Conservation (phyloP, 2,113 vertebrate genomes). For the Bubalus kerabau region DNA sequence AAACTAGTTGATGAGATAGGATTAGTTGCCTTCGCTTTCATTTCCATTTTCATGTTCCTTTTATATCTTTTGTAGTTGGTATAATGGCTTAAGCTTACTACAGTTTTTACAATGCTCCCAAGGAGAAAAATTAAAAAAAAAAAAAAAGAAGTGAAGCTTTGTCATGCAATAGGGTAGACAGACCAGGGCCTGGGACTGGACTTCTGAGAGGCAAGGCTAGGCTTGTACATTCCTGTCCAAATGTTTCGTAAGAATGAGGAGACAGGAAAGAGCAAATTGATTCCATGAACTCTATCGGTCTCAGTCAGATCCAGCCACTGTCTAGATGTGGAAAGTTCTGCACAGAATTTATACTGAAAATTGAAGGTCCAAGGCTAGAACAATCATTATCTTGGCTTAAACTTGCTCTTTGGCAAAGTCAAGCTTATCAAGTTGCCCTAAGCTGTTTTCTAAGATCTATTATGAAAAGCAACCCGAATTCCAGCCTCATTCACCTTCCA, state of each 20-base stretch:
- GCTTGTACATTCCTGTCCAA: background rate
- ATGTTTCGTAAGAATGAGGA: background rate
- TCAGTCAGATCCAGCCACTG: background rate
- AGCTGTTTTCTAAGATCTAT: background rate
- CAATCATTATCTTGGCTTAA: background rate
- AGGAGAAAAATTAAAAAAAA: background rate
- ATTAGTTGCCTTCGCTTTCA: background rate
- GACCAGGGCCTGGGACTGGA: background rate
- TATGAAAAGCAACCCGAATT: background rate
- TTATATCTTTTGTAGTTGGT: background rate
- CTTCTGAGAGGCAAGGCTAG: background rate
- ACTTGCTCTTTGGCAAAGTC: background rate
- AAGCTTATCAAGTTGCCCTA: background rate
- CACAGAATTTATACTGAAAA: background rate
- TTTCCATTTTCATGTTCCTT: background rate
- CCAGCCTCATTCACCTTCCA: background rate
- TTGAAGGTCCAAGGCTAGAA: background rate
- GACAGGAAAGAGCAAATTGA: background rate
- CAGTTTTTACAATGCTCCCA: background rate
- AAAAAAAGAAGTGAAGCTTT: background rate
- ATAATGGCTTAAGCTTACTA: background rate
- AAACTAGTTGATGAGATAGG: background rate
- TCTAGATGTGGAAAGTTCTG: background rate
- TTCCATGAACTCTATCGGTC: background rate
- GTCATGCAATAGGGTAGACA: background rate